Conservation (phyloP, 30 jellyfish, hydroid and myxozoan species). For the Aurelia sp. region DNA sequence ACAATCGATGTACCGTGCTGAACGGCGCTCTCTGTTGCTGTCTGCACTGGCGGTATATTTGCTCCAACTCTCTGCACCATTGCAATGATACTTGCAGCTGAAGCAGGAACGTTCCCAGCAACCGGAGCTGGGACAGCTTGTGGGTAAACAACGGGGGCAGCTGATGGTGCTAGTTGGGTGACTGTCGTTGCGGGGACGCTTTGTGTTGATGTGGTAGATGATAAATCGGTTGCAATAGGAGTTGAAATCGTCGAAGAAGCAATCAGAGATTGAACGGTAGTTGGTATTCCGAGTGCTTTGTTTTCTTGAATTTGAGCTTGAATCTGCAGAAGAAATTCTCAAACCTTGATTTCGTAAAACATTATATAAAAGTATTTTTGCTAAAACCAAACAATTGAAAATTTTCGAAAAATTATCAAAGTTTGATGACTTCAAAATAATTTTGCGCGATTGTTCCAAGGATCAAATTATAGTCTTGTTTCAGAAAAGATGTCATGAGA, state of each 20-base stretch:
- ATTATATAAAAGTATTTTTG: too few species aligned
- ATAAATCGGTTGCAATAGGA: background rate
- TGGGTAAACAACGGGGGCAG: background rate
- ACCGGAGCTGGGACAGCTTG: background rate
- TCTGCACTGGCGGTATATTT: background rate
- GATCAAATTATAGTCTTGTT: too few species aligned
- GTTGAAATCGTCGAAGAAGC: conserved; percentile 10
- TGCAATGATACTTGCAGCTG: background rate
- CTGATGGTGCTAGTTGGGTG: background rate
- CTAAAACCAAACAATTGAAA: too few species aligned
- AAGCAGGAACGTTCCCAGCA: background rate
- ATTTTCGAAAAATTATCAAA: too few species aligned
- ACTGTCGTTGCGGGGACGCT: background rate
- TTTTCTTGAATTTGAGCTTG: conserved; percentile 40
- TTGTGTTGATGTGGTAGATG: background rate
- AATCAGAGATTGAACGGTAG: conserved; percentile 6
- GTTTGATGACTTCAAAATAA: too few species aligned
- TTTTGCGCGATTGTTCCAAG: too few species aligned
- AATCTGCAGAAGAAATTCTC: conserved; percentile 2
- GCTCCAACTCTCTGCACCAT: background rate
- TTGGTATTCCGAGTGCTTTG: conserved; percentile 42
- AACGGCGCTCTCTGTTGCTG: background rate
- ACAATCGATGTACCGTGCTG: background rate
- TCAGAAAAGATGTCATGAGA: too few species aligned
- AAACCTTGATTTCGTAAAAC: too few species aligned